phyloP scores from a whole-genome alignment of 1,140 invertebrate species.

The Sesamia nonagrioides region DNA sequence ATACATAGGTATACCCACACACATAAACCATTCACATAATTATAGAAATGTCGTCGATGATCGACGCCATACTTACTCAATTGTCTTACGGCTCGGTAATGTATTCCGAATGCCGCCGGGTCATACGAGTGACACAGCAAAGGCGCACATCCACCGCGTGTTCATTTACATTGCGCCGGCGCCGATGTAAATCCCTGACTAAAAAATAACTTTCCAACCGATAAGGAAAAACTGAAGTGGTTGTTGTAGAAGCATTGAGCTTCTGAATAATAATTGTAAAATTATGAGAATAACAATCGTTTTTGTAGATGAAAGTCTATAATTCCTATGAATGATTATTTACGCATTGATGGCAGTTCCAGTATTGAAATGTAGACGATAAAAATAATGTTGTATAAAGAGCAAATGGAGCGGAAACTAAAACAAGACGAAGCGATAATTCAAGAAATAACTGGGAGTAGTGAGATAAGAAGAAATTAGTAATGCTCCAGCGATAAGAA shows the following conservation, averaged over 20 bases:
- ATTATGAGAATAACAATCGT: neutral
- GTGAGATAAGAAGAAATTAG: conserved; percentile 54
- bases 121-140: conserved; percentile 66
- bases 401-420: conserved; percentile 41
- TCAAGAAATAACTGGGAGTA: conserved; percentile 46
- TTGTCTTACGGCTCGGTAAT: conserved; percentile 67
- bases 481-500: conserved; percentile 45
- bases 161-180: conserved; percentile 55
- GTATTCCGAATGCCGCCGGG: conserved; percentile 71
- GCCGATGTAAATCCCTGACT: conserved; percentile 43
- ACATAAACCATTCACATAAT: conserved; percentile 16
- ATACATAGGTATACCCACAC: neutral
- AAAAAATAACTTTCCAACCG: conserved; percentile 43
- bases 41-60: conserved; percentile 28
- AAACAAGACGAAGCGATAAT: conserved; percentile 44
- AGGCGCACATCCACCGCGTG: conserved; percentile 45
- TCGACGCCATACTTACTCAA: conserved; percentile 52
- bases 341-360: neutral
- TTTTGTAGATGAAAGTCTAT: neutral
- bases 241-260: neutral
- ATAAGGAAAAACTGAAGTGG: conserved; percentile 3
- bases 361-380: conserved; percentile 5
- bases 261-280: neutral
- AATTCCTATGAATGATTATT: neutral
- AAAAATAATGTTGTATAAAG: conserved; percentile 35